Evolutionary conservation across 2,888 invertebrate genomes (phyloP).

Genomic region (Orchesellides sinensis): DNA sequence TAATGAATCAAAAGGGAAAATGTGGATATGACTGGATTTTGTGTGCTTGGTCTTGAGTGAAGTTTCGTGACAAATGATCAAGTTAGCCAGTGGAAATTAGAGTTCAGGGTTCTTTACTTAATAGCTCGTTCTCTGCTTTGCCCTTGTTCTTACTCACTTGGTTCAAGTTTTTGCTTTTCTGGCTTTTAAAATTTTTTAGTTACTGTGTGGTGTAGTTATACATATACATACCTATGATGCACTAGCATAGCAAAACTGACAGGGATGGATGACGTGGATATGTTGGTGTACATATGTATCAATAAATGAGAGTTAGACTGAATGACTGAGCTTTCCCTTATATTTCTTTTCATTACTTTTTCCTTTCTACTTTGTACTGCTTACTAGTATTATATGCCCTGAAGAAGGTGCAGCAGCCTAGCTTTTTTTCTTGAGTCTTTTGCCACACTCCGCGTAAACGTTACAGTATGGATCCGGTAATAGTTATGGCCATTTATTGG

Average conservation of each 20-base stretch:
- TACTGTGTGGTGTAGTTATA: neutral
- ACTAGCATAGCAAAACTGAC: constrained; percentile 28
- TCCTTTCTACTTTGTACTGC: constrained; percentile 6
- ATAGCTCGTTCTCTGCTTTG: constrained; percentile 29
- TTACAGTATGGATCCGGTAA: constrained; percentile 25
- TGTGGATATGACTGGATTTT: too few species aligned
- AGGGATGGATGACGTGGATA: constrained; percentile 39
- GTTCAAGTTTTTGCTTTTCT: constrained; percentile 7
- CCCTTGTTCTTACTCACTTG: constrained; percentile 2
- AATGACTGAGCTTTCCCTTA: constrained; percentile 41
- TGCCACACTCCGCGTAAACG: neutral
- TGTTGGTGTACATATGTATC: constrained; percentile 28
- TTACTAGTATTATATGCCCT: constrained; percentile 18
- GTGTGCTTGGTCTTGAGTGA: neutral
- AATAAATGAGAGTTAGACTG: constrained; percentile 36
- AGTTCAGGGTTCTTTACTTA: constrained; percentile 50
- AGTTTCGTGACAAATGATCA: constrained; percentile 54
- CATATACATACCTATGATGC: neutral
- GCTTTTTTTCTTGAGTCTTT: neutral
- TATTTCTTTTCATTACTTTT: constrained; percentile 46
- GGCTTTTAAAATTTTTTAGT: constrained; percentile 17
- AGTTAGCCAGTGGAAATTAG: constrained; percentile 23
- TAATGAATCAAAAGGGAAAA: constrained; percentile 64
- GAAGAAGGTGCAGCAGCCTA: constrained; percentile 43
- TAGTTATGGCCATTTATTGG: constrained; percentile 1